A percentile compares a stretch with the other conserved stretches of the same genome.
Conservation (phyloP, 2,797 vertebrate species). For the Periparus ater region DNA sequence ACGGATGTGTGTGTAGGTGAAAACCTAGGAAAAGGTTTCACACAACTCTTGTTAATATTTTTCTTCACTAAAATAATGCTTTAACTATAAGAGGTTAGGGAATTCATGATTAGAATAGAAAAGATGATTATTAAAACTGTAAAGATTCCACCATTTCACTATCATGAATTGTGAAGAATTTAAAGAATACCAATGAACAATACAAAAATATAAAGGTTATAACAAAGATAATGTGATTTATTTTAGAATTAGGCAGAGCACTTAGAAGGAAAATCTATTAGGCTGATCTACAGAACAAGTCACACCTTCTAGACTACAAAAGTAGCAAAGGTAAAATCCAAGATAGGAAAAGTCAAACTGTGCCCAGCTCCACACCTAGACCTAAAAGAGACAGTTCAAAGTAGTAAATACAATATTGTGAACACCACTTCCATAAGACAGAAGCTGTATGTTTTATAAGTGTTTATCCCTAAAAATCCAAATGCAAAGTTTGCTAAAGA, state of each 20-base stretch:
- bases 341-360: not conserved
- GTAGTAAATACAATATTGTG: not conserved
- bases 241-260: not conserved
- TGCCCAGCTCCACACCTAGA: not conserved
- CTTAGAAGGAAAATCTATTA: not conserved
- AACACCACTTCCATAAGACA: not conserved
- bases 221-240: not conserved
- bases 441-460: not conserved
- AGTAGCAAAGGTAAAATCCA: not conserved
- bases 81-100: not conserved
- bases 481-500: not conserved
- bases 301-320: not conserved
- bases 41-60: not conserved
- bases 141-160: not conserved
- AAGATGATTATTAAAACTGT: not conserved
- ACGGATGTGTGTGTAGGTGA: not conserved
- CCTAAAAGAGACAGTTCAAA: not conserved
- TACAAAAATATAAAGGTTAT: not conserved
- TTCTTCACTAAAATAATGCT: not conserved
- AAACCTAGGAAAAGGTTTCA: not conserved
- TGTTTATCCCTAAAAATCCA: not conserved
- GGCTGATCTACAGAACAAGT: not conserved
- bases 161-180: not conserved
- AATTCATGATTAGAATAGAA: not conserved
- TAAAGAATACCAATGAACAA: not conserved